These are phyloP conservation scores for Sitodiplosis mosellana DNA, from an alignment of 1,140 invertebrate species.

Conservation along the genomic window DNA sequence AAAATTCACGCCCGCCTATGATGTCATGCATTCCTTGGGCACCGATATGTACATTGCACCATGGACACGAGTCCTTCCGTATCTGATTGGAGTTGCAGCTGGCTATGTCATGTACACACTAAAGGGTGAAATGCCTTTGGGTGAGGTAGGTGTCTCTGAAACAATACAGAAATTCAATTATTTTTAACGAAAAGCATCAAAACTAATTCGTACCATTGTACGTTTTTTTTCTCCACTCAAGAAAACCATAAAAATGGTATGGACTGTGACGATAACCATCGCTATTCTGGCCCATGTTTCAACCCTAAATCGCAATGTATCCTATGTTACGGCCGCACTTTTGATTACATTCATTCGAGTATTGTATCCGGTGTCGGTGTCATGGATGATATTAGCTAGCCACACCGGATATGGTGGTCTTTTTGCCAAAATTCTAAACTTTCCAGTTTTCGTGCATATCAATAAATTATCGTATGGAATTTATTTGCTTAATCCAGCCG, in stretches of 20 bases:
- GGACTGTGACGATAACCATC: conserved; percentile 13
- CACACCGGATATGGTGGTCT: conserved; percentile 14
- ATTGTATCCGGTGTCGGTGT: conserved; percentile 14
- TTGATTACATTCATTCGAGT: conserved; percentile 15
- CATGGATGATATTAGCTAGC: conserved; percentile 23
- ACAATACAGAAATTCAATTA: conserved; percentile 11
- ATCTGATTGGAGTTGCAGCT: conserved; percentile 15
- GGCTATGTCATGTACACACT: conserved; percentile 16
- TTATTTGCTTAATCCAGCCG: conserved; percentile 21
- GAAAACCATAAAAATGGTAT: conserved; percentile 6
- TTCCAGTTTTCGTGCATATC: conserved; percentile 17
- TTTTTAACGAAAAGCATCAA: background rate
- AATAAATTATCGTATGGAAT: conserved; percentile 22
- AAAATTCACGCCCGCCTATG: conserved; percentile 19
- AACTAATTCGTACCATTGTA: background rate
- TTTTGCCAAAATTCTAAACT: conserved; percentile 20
- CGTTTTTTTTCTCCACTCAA: background rate
- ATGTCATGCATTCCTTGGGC: conserved; percentile 15
- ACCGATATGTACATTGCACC: conserved; percentile 20
- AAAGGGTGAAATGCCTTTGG: conserved; percentile 4
- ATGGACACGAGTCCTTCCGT: conserved; percentile 19
- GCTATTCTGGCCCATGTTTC: conserved; percentile 17
- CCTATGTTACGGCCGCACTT: conserved; percentile 10
- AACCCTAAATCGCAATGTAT: conserved; percentile 18
- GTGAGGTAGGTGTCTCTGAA: conserved; percentile 1